Conservation (phyloP, 2,888 invertebrate species). For the Spodoptera picta region DNA sequence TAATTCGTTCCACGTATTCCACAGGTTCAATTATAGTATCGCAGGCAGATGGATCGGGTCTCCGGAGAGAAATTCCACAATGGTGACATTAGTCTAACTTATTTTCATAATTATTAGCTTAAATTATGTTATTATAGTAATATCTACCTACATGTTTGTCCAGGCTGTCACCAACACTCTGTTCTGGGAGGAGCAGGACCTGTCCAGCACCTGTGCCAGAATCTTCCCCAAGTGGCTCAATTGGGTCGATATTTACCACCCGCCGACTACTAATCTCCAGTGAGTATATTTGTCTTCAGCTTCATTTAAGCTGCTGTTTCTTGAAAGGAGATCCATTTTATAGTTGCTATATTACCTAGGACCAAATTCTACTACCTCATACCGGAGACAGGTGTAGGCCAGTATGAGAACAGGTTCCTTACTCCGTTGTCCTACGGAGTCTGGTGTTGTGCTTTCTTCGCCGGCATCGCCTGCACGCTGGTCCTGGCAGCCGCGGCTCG, state of each 20-base stretch:
- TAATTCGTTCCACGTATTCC: neutral
- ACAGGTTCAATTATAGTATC: conserved; percentile 79
- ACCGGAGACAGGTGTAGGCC: conserved; percentile 75
- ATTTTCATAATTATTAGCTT: neutral
- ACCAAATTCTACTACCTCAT: conserved; percentile 83
- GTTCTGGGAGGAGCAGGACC: conserved; percentile 79
- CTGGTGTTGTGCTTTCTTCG: conserved; percentile 77
- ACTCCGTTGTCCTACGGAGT: conserved; percentile 80
- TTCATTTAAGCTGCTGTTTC: too few species aligned
- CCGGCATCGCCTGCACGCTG: conserved; percentile 66
- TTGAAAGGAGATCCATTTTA: too few species aligned
- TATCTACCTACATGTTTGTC: neutral
- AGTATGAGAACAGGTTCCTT: conserved; percentile 82
- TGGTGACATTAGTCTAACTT: conserved; percentile 61
- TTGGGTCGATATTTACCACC: conserved; percentile 81
- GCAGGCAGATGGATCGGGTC: conserved; percentile 81
- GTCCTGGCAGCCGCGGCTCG: conserved; percentile 74
- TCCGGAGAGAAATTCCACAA: conserved; percentile 74
- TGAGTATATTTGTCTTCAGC: conserved; percentile 49
- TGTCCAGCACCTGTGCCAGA: conserved; percentile 77
- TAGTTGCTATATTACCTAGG: conserved; percentile 52
- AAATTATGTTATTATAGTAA: neutral
- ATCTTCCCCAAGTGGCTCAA: conserved; percentile 78
- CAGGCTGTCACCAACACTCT: conserved; percentile 80
- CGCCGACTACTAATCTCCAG: conserved; percentile 75